phyloP scores from a whole-genome alignment of 2,113 vertebrate species.

The human (Homo sapiens) region DNA sequence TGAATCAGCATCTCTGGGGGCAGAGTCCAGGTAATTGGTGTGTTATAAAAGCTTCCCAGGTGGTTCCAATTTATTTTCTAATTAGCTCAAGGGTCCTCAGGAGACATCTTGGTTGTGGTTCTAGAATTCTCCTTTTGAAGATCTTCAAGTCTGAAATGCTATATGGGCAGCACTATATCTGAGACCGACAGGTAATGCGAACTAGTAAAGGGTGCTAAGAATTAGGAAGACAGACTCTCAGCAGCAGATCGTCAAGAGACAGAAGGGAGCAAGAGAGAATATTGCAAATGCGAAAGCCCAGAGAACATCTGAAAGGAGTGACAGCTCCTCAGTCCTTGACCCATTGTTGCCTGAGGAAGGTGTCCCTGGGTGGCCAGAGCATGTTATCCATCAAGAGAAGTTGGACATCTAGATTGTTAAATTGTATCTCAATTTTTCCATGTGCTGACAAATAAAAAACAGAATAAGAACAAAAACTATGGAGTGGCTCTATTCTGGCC shows the following conservation, averaged over 20 bases:
- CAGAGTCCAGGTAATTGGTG: background rate
- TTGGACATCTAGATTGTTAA: background rate
- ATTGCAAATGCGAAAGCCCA: background rate
- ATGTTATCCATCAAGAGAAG: background rate
- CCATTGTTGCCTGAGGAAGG: background rate
- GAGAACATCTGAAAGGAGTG: accelerated
- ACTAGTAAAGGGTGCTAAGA: background rate
- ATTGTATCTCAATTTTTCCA: background rate
- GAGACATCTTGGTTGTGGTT: background rate
- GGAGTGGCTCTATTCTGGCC: background rate
- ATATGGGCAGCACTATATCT: background rate
- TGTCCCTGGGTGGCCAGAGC: background rate
- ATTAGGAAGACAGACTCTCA: no score
- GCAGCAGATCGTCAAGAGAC: background rate
- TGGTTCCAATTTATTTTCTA: background rate
- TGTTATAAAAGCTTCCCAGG: background rate
- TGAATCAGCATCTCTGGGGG: background rate
- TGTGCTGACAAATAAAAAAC: background rate
- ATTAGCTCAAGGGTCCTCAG: background rate
- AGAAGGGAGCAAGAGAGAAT: background rate
- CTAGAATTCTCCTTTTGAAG: background rate
- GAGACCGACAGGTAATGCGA: background rate
- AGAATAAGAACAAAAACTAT: background rate
- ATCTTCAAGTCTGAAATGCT: background rate
- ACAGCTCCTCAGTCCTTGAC: background rate